A percentile compares a stretch with the other conserved stretches of the same genome.
These are phyloP conservation scores for Drosophila guanche DNA, from an alignment of 1,140 invertebrate genomes.

Conservation along the genomic window DNA sequence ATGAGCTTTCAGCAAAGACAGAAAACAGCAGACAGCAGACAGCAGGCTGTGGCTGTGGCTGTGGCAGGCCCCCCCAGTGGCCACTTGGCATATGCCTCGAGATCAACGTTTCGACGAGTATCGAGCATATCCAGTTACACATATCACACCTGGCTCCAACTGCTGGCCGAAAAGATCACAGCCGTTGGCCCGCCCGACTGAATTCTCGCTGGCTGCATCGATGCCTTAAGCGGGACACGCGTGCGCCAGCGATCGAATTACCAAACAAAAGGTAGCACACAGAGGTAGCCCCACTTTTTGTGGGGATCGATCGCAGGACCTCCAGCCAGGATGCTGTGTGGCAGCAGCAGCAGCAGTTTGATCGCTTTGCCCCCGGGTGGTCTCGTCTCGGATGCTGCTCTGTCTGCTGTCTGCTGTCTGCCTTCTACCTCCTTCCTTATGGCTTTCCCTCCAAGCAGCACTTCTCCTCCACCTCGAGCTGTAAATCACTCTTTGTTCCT, in stretches of 20 bases:
- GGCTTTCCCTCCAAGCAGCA: slow-evolving; percentile 19
- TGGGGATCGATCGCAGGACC: slow-evolving; percentile 52
- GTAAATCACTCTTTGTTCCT: slow-evolving; percentile 40
- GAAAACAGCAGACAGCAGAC: slow-evolving; percentile 11
- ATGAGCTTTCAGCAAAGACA: not conserved
- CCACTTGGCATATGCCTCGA: slow-evolving; percentile 60
- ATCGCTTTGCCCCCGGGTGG: slow-evolving; percentile 49
- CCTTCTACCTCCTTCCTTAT: not conserved
- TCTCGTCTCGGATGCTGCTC: slow-evolving; percentile 49
- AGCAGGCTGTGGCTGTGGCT: not conserved
- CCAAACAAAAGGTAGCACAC: slow-evolving; percentile 10
- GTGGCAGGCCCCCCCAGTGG: no score
- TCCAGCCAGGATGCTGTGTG: slow-evolving; percentile 50
- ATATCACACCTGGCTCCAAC: slow-evolving; percentile 69
- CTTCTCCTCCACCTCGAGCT: slow-evolving; percentile 29
- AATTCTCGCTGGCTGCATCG: slow-evolving; percentile 1
- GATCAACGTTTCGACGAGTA: not conserved
- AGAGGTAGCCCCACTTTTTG: slow-evolving; percentile 6
- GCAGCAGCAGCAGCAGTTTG: slow-evolving; percentile 39
- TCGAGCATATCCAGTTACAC: slow-evolving; percentile 55
- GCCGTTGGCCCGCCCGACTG: slow-evolving; percentile 58
- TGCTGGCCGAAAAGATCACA: slow-evolving; percentile 72
- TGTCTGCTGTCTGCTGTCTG: slow-evolving; percentile 11
- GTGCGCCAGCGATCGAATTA: slow-evolving; percentile 57
- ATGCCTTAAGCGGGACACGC: slow-evolving; percentile 55